Evolutionary conservation across 2,113 vertebrate genomes (phyloP).

Genomic region (Galbula dea): DNA sequence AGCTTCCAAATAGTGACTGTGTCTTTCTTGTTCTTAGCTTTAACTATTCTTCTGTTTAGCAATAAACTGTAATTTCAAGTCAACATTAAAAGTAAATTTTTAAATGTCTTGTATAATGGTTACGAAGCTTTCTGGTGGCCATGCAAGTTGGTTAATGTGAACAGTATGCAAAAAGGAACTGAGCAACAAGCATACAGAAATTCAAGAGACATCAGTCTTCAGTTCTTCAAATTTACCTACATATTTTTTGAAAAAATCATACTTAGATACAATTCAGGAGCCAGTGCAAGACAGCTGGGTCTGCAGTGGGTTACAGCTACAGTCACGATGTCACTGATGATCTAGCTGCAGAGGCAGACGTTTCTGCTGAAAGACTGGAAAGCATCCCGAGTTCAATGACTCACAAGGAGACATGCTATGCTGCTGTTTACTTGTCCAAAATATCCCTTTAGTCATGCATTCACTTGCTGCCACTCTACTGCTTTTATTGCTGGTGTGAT

Average conservation of each 20-base stretch:
- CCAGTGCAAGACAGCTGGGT: neutral
- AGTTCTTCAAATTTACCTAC: neutral
- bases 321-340: rapidly evolving
- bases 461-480: neutral
- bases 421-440: no score
- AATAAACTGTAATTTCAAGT: neutral
- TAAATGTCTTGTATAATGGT: neutral
- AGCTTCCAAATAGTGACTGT: neutral
- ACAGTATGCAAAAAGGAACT: neutral
- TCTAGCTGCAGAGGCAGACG: neutral
- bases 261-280: neutral
- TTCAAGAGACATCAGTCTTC: neutral
- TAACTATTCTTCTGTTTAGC: neutral
- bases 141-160: neutral
- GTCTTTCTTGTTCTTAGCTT: neutral
- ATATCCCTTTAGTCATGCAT: neutral
- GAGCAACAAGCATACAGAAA: neutral
- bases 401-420: rapidly evolving
- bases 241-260: neutral
- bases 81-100: neutral
- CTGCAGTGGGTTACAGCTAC: neutral
- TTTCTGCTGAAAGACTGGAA: neutral
- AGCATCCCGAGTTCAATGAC: no score
- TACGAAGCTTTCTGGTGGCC: neutral
- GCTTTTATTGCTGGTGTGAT: neutral